Conservation (phyloP, 2,113 vertebrate genomes). For the Coregonus clupeaformis region DNA sequence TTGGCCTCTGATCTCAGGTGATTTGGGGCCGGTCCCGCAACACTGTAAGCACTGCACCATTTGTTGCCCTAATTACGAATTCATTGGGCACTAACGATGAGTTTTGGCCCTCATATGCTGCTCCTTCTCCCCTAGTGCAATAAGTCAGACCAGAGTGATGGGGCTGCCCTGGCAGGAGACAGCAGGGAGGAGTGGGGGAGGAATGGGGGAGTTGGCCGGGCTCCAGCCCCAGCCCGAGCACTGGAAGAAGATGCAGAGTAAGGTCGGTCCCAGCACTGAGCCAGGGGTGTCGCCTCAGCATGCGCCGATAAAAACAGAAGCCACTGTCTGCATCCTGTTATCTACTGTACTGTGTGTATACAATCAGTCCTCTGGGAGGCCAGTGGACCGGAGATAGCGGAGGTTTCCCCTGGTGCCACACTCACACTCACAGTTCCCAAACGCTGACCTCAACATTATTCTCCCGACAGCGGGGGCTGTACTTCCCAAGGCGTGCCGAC, state of each 20-base stretch:
- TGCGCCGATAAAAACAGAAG: conserved; percentile 53
- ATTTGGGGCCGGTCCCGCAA: conserved; percentile 56
- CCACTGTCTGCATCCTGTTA: conserved; percentile 43
- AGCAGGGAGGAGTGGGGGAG: conserved; percentile 15
- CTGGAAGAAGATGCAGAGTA: conserved; percentile 39
- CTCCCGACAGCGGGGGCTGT: not conserved
- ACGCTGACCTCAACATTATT: not conserved
- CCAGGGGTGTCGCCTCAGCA: not conserved
- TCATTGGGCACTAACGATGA: conserved; percentile 72
- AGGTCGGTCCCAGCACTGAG: conserved; percentile 42
- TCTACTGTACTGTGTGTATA: conserved; percentile 17
- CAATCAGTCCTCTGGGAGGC: too few species aligned
- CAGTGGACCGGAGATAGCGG: too few species aligned
- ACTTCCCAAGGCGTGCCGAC: not conserved
- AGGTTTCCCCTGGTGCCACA: conserved; percentile 1
- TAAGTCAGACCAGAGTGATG: conserved; percentile 59
- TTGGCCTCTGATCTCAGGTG: conserved; percentile 47
- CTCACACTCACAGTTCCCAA: conserved; percentile 35
- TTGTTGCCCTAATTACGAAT: conserved; percentile 77
- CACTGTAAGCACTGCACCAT: conserved; percentile 64
- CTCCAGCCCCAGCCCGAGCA: conserved; percentile 31
- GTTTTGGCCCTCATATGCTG: conserved; percentile 69
- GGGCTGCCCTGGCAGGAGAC: conserved; percentile 29
- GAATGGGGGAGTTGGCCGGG: conserved; percentile 14
- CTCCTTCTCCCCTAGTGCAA: conserved; percentile 44